phyloP scores from a whole-genome alignment of 2,888 invertebrate species.

The Aradus depressus region DNA sequence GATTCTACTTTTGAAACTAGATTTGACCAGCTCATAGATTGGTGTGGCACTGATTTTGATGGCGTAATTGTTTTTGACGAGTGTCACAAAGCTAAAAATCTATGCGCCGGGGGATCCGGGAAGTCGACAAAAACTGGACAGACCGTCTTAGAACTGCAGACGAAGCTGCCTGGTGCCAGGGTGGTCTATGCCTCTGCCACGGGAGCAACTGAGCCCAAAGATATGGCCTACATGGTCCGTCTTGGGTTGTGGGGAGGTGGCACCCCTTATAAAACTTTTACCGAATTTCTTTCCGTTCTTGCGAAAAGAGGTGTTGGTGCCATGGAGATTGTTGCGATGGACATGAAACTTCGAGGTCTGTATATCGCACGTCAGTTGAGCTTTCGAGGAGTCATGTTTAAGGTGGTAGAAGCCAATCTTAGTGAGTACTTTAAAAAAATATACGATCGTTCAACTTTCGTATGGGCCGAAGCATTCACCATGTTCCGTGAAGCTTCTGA shows the following conservation, averaged over 20 bases:
- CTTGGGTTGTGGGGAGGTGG: constrained; percentile 54
- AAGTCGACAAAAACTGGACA: constrained; percentile 52
- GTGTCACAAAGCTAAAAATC: constrained; percentile 54
- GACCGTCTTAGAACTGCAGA: constrained; percentile 49
- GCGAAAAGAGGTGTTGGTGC: constrained; percentile 52
- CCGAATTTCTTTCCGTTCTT: constrained; percentile 48
- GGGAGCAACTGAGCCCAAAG: constrained; percentile 50
- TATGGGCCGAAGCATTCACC: constrained; percentile 47
- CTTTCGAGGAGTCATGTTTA: constrained; percentile 50
- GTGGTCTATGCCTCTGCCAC: constrained; percentile 47
- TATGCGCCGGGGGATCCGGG: constrained; percentile 48
- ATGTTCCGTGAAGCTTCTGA: constrained; percentile 79
- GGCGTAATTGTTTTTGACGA: constrained; percentile 62
- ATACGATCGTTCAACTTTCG: constrained; percentile 46
- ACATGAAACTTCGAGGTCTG: constrained; percentile 52
- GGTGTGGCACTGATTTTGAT: constrained; percentile 96
- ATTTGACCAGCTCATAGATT: constrained; percentile 90
- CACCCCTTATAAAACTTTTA: constrained; percentile 48
- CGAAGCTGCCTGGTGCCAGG: constrained; percentile 45
- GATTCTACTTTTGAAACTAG: constrained; percentile 82
- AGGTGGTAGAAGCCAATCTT: constrained; percentile 47
- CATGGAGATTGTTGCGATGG: constrained; percentile 58
- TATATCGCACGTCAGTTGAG: constrained; percentile 54
- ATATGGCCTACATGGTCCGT: constrained; percentile 58
- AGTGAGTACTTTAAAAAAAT: constrained; percentile 42